Percentiles rank a stretch among this genome's conserved stretches.
Conservation (phyloP, 2,797 vertebrate species). For the Artibeus lituratus region DNA sequence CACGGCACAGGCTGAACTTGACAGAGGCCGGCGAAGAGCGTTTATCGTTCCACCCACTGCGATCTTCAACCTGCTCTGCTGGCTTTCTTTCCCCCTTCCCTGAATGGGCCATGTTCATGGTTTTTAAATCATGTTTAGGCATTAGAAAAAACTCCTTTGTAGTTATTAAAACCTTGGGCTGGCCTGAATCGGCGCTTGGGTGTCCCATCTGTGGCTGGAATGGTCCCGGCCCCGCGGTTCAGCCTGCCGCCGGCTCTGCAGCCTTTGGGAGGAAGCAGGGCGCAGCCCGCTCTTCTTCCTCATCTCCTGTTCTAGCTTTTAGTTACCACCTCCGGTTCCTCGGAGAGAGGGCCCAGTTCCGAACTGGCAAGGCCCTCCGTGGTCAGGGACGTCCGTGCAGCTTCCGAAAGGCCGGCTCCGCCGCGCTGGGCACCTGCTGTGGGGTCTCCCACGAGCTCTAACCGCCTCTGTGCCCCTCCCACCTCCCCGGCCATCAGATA, state of each 20-base stretch:
- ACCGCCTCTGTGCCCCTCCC: no score
- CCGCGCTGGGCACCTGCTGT: accelerated
- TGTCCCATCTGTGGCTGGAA: not conserved
- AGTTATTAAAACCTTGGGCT: not conserved
- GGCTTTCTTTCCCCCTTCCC: not conserved
- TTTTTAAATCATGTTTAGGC: not conserved
- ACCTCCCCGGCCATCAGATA: no score
- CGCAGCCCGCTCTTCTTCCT: no score
- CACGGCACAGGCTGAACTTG: not conserved
- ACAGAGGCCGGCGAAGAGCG: not conserved
- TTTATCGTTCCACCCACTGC: not conserved
- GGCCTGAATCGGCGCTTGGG: not conserved
- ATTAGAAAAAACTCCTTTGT: not conserved
- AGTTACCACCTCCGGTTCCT: not conserved
- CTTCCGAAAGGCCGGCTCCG: not conserved
- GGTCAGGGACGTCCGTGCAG: not conserved
- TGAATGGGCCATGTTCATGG: no score
- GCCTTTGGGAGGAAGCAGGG: accelerated
- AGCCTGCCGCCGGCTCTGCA: not conserved
- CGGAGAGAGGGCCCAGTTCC: not conserved
- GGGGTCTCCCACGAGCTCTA: not conserved
- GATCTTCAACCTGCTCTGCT: not conserved
- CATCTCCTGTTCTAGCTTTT: accelerated
- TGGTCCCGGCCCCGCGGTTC: accelerated
- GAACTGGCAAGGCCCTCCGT: accelerated